These are phyloP conservation scores for Ephestia elutella DNA, from an alignment of 1,140 invertebrate genomes.

Conservation along the genomic window DNA sequence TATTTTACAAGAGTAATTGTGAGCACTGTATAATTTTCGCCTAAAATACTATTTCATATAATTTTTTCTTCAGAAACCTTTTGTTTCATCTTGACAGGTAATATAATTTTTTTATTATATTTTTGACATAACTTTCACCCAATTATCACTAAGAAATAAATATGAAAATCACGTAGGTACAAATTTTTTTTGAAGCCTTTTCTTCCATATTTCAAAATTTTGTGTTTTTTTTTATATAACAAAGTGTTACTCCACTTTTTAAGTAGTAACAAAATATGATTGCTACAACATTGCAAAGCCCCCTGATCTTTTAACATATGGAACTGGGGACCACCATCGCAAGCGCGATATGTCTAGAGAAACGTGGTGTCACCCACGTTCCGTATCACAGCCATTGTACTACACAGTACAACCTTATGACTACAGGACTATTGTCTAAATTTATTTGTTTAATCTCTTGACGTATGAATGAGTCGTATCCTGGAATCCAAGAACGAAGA, in stretches of 20 bases:
- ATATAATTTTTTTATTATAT: too few relatives aligned
- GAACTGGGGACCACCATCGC: slow-evolving; percentile 20
- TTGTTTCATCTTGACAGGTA: too few relatives aligned
- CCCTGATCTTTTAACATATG: slow-evolving; percentile 52
- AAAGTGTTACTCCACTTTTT: too few relatives aligned
- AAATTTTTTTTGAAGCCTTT: neutral
- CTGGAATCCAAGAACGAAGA: neutral
- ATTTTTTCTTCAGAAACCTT: too few relatives aligned
- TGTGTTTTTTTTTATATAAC: neutral
- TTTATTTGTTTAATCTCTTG: neutral
- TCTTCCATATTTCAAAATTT: neutral
- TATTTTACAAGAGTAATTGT: too few relatives aligned
- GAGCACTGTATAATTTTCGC: too few relatives aligned
- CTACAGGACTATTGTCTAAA: slow-evolving; percentile 8
- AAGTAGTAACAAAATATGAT: too few relatives aligned
- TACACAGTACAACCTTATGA: slow-evolving; percentile 28
- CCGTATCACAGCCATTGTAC: slow-evolving; percentile 50
- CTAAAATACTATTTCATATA: too few relatives aligned
- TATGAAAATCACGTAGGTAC: neutral
- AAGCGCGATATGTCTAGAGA: neutral
- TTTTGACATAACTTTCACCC: too few relatives aligned
- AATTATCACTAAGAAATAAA: too few relatives aligned
- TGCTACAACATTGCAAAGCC: neutral
- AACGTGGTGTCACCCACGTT: slow-evolving; percentile 11
- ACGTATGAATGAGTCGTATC: neutral